Base-by-base conservation (phyloP, 2,797 vertebrate genomes). In the Sebastes hubbsi region DNA sequence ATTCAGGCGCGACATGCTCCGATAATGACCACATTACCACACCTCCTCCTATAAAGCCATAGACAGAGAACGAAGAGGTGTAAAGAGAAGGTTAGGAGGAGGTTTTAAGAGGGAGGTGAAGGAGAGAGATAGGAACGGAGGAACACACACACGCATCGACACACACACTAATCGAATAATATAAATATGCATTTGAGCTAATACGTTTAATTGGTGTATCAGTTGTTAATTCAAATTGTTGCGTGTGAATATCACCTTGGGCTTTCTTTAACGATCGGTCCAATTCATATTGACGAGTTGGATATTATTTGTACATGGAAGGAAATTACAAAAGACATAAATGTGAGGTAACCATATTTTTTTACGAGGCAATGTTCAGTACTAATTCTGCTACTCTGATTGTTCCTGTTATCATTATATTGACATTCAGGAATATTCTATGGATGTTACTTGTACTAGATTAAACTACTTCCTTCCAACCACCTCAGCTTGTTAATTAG, bases 11-110 rank as follows among this genome's bases (percentile, higher is more conserved):
- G 77, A 85, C 81, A 65, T 30, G 72, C 83, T 70, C 69, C 54
- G 24, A 10, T 75, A 85, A 89, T 72, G 75, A 79, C 76, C 66
- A 27, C 60, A 75, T 86, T 74, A 85, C 42, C 14, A 34, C 75
- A 62, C 56, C 64, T 49, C 55, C 29, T 32, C 14, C 32, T 32
- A 30, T 81, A 75, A 88, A 81, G 38, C 32, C 42, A 20, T 14
- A 5, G 1, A 8, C 22, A 66, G 38, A 75, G 38, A 77, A 54
- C 1, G 1, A 60, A 25, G 38, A 49, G 10, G 59, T 55, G 71
- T 36, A 32, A 64, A 32, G 32, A 13, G 5, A 24, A 38, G 54
- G 60, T 55, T 18, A 60, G 25, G 8, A 66, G 46, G 36, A 6
- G 16, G 58, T 77, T 77, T 70, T 77, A 78, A 56, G 5, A 12